Evolutionary conservation across 1,140 invertebrate species (phyloP), one percentile per base, ranked within the genome.

Genomic region (Adelges cooleyi): DNA sequence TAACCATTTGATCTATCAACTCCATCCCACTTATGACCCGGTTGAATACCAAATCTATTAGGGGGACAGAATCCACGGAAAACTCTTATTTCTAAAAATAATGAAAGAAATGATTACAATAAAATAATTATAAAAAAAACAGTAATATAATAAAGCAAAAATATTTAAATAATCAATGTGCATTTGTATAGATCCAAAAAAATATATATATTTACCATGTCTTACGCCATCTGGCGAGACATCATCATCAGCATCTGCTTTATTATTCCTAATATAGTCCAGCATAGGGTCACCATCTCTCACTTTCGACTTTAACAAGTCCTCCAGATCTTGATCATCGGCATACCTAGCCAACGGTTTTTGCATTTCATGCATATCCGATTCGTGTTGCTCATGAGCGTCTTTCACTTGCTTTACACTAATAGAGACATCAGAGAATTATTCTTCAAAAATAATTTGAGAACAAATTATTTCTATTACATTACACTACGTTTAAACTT

Each of bases 1-100:
- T 95, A 98, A 0, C 96, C 96, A 77, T 91, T 98, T 4, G 94
- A 97, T 22, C 96, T 77, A 73, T 99, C 92, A 0, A 99, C 95
- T 1, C 96, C 96, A 76, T 99, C 96, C 96, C 96, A 99, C 38
- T 93, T 79, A 75, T 94, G 87, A 0, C 96, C 96, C 0, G 96
- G 96, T 51, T 78, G 76, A 66, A 99, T 95, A 40, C 84, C 82
- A 77, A 87, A 98, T 10, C 96, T 81, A 78, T 98, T 98, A 42
- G 91, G 90, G 40, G 87, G 86, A 69, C 79, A 88, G 25, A 84
- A 82, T 3, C 92, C 92, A 72, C 85, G 80, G 72, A 94, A 96
- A 17, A 76, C 76, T 17, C 87, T 90, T 74, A 70, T 76, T 62
- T 77, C 78, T 65, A 77, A 82, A 84, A 75, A 40, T 78, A 78